Conservation (phyloP, 2,888 invertebrate genomes). For the Chelonus formosanus region DNA sequence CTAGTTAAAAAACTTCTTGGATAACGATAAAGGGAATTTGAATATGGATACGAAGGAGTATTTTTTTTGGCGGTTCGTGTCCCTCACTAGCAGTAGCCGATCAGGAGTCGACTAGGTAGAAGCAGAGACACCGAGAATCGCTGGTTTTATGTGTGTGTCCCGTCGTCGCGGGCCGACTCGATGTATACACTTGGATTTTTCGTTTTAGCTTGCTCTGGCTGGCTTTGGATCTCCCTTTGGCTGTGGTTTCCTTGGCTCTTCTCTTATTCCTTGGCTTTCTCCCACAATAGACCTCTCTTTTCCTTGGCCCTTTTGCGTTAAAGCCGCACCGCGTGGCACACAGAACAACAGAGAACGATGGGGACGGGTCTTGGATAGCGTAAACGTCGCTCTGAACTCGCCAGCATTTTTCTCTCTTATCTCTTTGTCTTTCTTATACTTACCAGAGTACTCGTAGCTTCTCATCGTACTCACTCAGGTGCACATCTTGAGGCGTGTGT, state of each 20-base stretch:
- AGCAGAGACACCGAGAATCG: slow-evolving; percentile 49
- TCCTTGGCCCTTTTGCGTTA: slow-evolving; percentile 56
- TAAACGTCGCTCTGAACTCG: slow-evolving; percentile 48
- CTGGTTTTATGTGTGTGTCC: slow-evolving; percentile 51
- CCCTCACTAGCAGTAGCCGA: slow-evolving; percentile 45
- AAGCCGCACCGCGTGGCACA: slow-evolving; percentile 60
- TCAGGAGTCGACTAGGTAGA: slow-evolving; percentile 49
- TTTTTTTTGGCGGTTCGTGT: slow-evolving; percentile 40
- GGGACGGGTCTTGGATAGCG: slow-evolving; percentile 51
- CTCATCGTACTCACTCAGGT: background rate
- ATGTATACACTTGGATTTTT: slow-evolving; percentile 59
- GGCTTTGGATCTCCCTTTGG: slow-evolving; percentile 57
- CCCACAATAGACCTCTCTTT: slow-evolving; percentile 42
- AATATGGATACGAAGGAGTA: background rate
- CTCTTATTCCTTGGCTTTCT: slow-evolving; percentile 51
- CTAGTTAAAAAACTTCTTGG: too few species aligned
- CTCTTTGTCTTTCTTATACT: slow-evolving; percentile 2
- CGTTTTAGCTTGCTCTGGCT: slow-evolving; percentile 54
- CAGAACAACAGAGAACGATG: slow-evolving; percentile 44
- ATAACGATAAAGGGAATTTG: too few species aligned
- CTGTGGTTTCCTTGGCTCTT: slow-evolving; percentile 51
- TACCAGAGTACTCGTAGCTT: background rate
- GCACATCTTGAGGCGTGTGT: background rate
- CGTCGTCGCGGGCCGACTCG: slow-evolving; percentile 49
- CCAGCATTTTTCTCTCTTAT: slow-evolving; percentile 18